Base-by-base conservation (phyloP, 1,140 invertebrate genomes). In the Zaprionus vittiger region DNA sequence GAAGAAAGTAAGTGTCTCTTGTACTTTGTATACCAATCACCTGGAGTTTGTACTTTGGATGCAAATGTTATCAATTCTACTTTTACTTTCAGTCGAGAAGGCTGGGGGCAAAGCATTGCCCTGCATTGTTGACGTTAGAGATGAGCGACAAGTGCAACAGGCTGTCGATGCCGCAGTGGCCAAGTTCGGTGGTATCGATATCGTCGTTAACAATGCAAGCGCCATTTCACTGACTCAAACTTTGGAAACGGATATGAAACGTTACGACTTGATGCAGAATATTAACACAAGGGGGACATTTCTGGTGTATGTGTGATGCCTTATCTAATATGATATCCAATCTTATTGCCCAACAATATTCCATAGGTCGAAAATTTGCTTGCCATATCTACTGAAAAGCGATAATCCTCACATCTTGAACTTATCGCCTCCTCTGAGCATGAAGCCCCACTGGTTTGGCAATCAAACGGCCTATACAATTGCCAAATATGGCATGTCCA, bases 401-500 rank as follows among this genome's bases (percentile, higher is more conserved):
- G 94, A 95, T 73, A 98, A 99, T 94, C 97, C 98, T 5, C 99
- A 99, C 84, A 99, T 99, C 90, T 94, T 99, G 20, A 99, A 99
- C 93, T 93, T 99, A n/a, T 98, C 97, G 73, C 99, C 99, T 11
- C 99, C 99, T 1, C 93, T 99, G 7, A 98, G 96, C 86, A 95
- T 99, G 95, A 95, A 96, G 67, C 95, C 97, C 0, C 93, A 95
- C 74, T 99, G 99, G 98, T 99, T 99, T 92, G 95, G 95, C 73
- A 95, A 96, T 91, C 97, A 99, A 93, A 96, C 98, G 52, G 98
- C 98, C 0, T 99, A 99, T 92, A 99, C 99, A 1, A 99, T 99
- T 95, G 97, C 99, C 0, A 99, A 99, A 89, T 99, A 98, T 92
- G 99, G 99, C 22, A 99, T 99, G 99, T 99, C 98, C 0, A 98